These are phyloP conservation scores for Incurvaria masculella DNA, from an alignment of 2,888 invertebrate species.

Conservation along the genomic window DNA sequence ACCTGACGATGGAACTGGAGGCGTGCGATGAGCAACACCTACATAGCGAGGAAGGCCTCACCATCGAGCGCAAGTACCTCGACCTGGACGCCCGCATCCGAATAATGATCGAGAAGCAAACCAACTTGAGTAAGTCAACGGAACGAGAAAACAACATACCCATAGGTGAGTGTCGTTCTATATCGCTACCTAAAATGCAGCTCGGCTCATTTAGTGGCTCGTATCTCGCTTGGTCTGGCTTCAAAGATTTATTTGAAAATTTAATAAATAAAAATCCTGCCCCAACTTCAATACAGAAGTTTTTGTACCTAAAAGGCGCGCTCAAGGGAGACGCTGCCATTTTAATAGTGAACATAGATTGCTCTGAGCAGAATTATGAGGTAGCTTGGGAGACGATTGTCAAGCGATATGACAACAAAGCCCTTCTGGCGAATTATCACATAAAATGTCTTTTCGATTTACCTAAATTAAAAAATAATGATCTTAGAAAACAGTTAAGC, in stretches of 20 bases:
- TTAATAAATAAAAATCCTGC: not conserved
- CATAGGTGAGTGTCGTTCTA: not conserved
- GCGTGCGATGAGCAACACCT: not conserved
- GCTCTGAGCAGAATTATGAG: not conserved
- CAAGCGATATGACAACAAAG: not conserved
- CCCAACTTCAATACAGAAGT: not conserved
- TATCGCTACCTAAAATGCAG: not conserved
- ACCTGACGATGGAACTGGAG: not conserved
- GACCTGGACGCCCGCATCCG: not conserved
- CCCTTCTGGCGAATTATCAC: not conserved
- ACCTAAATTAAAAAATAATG: not conserved
- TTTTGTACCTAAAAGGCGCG: not conserved
- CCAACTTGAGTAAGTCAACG: not conserved
- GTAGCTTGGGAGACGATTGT: not conserved
- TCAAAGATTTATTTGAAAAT: not conserved
- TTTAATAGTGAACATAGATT: not conserved
- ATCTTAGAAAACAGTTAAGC: not conserved
- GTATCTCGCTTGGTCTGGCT: not conserved
- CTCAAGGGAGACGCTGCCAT: not conserved
- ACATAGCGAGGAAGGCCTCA: not conserved
- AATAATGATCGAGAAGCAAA: not conserved
- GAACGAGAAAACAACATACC: not conserved
- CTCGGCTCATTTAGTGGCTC: not conserved
- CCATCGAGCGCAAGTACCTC: not conserved
- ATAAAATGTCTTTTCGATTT: not conserved